Evolutionary conservation across 2,888 invertebrate species (phyloP), one percentile per base, ranked within the genome.

Genomic region (Hermaeophaga mercurialis): DNA sequence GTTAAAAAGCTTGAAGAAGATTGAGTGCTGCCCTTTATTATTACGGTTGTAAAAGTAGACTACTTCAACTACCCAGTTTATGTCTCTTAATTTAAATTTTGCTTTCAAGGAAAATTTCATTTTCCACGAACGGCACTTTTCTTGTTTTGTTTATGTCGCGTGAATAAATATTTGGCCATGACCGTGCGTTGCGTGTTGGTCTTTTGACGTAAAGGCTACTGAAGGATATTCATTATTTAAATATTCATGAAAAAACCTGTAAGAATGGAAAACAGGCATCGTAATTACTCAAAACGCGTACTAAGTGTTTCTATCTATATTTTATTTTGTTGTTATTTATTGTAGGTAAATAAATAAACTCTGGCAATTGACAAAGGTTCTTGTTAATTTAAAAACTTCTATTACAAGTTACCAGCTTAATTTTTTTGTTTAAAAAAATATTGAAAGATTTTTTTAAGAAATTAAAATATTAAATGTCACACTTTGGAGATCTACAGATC

Each of bases 181-280:
- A 60, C 54, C 57, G 54, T 54, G 33, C 11, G 26, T 57, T 58
- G 60, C 60, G 60, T 60, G 60, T 41, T 39, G 18, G 22, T 14
- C 19, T 45, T 17, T 18, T 45, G 34, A 54, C 47, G 49, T 38
- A 44, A 41, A 31, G 52, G 26, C 47, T 18, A 47, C 22, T 19
- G 47, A 38, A 46, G 58, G 43, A 55, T 55, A 58, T 47, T 53
- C 54, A 54, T 54, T 54, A 53, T 48, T 54, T 45, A 54, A 58
- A 58, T 54, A 45, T 54, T 48, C 24, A 22, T 19, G 39, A 19
- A n/a, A 19, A 39, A 39, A 39, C 11, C 39, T 19, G n/a, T 31
- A 39, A n/a, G 39, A 39, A 19, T 19, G n/a, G 39, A 11, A 11
- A 19, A 9, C n/a, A 39, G 39, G 19, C 39, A 39, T 39, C 39